Evolutionary conservation across 2,888 invertebrate species (phyloP).

Genomic region (Watsonalla cultraria): DNA sequence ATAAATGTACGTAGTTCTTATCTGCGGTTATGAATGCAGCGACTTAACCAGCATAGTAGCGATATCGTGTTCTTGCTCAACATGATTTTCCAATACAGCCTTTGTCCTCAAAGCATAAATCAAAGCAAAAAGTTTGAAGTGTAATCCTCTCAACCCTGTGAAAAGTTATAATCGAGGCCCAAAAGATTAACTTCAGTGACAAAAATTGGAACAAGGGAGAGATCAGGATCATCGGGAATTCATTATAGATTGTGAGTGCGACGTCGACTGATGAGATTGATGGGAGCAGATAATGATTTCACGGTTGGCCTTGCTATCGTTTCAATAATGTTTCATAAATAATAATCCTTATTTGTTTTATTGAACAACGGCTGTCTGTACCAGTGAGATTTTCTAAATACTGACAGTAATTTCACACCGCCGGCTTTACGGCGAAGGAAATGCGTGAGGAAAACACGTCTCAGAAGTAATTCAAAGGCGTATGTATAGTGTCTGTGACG

Average conservation of each 20-base stretch:
- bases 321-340: constrained; percentile 13
- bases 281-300: constrained; percentile 24
- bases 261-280: constrained; percentile 22
- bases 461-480: too few species aligned
- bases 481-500: too few species aligned
- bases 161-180: constrained; percentile 20
- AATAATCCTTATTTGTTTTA: constrained; percentile 22
- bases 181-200: constrained; percentile 11
- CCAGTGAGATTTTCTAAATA: too few species aligned
- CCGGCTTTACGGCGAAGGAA: too few species aligned
- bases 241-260: constrained; percentile 16
- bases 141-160: constrained; percentile 5
- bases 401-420: too few species aligned
- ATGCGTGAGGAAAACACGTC: too few species aligned
- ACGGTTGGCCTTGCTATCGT: constrained; percentile 14
- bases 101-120: not conserved
- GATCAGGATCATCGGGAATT: constrained; percentile 18
- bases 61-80: too few species aligned
- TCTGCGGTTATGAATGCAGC: too few species aligned
- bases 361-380: constrained; percentile 10
- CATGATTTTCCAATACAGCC: too few species aligned
- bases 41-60: too few species aligned
- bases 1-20: too few species aligned
- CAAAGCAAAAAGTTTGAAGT: not conserved
- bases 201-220: constrained; percentile 19